phyloP scores from a whole-genome alignment of 2,888 invertebrate species.

The Mantis religiosa region DNA sequence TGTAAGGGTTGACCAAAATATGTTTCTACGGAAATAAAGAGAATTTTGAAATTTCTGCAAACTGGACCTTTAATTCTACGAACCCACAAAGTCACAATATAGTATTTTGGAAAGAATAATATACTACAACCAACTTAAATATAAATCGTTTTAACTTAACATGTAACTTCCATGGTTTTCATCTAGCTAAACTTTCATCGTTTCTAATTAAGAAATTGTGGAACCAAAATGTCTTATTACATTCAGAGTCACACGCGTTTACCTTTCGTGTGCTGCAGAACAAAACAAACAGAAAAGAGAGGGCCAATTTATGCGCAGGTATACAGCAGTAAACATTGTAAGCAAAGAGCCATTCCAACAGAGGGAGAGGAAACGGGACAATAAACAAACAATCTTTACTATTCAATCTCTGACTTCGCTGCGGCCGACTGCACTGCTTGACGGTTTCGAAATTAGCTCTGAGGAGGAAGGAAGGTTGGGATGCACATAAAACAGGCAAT shows the following conservation, averaged over 20 bases:
- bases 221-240: background rate
- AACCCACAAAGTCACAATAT: too few relatives aligned
- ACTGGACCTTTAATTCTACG: too few relatives aligned
- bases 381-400: constrained; percentile 28
- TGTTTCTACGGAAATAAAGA: too few relatives aligned
- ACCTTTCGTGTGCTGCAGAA: background rate
- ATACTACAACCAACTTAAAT: too few relatives aligned
- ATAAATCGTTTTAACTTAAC: too few relatives aligned
- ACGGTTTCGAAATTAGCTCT: constrained; percentile 1
- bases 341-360: constrained; percentile 6
- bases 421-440: background rate
- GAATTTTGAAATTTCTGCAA: too few relatives aligned
- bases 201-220: background rate
- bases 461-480: background rate
- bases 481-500: background rate
- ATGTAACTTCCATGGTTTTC: too few relatives aligned
- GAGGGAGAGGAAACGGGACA: constrained; percentile 11
- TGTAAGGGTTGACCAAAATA: too few relatives aligned
- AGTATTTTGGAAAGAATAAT: too few relatives aligned
- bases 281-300: background rate
- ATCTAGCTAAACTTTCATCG: too few relatives aligned
- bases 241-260: background rate
- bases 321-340: background rate
- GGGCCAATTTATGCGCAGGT: background rate
- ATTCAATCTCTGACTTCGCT: constrained; percentile 14